A percentile compares a stretch with the other conserved stretches of the same genome.
Evolutionary conservation across 2,113 vertebrate species (phyloP).

Genomic region (Crotalus helleri): DNA sequence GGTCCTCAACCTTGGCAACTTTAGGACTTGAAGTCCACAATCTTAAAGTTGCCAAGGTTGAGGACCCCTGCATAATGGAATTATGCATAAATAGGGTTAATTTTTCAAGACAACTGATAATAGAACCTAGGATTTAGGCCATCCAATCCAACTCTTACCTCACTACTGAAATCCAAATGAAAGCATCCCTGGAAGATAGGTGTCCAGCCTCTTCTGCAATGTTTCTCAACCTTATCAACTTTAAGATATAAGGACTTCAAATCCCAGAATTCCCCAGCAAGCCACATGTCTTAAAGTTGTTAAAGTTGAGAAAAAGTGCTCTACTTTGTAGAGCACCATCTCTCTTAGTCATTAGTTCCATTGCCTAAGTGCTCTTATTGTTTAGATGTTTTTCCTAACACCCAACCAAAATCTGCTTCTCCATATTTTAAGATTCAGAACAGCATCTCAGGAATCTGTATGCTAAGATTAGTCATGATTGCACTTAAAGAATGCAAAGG

Average conservation of each 20-base stretch:
- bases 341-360: not conserved
- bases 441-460: not conserved
- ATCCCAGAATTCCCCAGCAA: too few relatives aligned
- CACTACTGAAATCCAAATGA: not conserved
- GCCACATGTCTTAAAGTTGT: too few relatives aligned
- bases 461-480: not conserved
- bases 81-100: not conserved
- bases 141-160: not conserved
- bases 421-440: not conserved
- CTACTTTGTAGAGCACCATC: not conserved
- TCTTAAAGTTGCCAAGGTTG: too few relatives aligned
- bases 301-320: not conserved
- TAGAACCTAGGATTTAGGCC: not conserved
- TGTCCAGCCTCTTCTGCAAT: not conserved
- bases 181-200: not conserved
- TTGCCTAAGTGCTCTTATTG: not conserved
- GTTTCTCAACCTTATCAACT: too few relatives aligned
- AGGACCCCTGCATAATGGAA: not conserved
- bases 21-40: too few relatives aligned
- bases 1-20: too few relatives aligned
- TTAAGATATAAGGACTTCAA: too few relatives aligned
- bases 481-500: not conserved
- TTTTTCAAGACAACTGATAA: not conserved
- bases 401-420: not conserved
- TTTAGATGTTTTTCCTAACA: not conserved